phyloP scores from a whole-genome alignment of 2,888 invertebrate species.

The Erpobdella octoculata region DNA sequence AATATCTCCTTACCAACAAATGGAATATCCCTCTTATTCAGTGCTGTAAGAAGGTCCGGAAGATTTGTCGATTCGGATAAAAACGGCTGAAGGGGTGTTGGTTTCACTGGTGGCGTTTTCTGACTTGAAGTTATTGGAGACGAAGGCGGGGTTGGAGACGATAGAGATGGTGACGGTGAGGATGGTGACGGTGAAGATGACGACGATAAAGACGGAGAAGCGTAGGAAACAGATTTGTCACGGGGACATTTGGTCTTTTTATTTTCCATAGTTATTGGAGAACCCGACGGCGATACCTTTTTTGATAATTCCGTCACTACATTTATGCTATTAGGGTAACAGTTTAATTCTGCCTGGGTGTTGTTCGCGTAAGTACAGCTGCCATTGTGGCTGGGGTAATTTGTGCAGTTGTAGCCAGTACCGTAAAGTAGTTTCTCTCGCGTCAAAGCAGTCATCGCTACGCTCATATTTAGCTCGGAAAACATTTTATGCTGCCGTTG shows the following conservation, averaged over 20 bases:
- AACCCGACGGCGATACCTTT: neutral
- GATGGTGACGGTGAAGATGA: constrained; percentile 2
- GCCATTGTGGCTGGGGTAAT: neutral
- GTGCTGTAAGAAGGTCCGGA: constrained; percentile 2
- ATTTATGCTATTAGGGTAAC: too few relatives aligned
- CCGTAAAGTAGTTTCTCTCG: constrained; percentile 7
- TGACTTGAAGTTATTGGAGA: neutral
- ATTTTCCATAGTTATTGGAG: neutral
- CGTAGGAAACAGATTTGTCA: neutral
- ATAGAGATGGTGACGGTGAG: neutral
- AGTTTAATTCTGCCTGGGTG: too few relatives aligned
- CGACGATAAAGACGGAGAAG: neutral
- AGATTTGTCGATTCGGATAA: neutral
- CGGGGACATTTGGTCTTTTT: neutral
- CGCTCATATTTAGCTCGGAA: too few relatives aligned
- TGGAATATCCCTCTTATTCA: neutral
- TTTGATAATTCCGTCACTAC: neutral
- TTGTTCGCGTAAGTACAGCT: neutral
- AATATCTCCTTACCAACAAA: neutral
- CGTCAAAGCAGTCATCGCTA: neutral
- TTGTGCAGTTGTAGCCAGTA: neutral
- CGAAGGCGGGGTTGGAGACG: constrained; percentile 7
- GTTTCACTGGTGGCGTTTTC: neutral
- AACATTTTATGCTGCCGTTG: neutral
- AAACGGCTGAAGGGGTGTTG: neutral